phyloP scores from a whole-genome alignment of 2,113 vertebrate genomes.

The Campylomormyrus numenius region DNA sequence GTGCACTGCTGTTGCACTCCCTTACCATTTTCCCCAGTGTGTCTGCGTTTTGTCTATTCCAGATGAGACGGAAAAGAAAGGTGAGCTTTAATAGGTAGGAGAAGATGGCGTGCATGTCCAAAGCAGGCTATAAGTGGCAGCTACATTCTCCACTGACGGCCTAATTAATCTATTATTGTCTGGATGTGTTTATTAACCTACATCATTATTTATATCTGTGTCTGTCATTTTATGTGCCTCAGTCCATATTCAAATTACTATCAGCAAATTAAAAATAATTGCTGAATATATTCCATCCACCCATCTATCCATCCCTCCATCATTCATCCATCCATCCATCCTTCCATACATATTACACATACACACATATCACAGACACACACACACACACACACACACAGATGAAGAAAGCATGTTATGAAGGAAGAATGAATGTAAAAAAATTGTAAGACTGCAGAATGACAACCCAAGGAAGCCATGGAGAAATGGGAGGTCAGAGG shows the following conservation, averaged over 20 bases:
- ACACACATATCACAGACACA: no score
- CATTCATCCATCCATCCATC: background rate
- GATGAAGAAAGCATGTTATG: background rate
- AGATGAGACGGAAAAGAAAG: constrained; percentile 6
- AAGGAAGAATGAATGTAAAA: background rate
- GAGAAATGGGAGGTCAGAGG: background rate
- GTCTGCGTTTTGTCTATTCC: background rate
- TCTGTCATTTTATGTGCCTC: background rate
- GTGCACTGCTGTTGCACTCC: background rate
- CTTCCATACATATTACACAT: background rate
- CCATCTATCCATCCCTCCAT: background rate
- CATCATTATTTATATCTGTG: background rate
- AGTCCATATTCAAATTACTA: background rate
- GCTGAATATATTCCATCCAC: background rate
- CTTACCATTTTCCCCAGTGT: background rate
- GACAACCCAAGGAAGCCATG: background rate
- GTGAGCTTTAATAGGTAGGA: background rate
- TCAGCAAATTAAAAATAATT: background rate
- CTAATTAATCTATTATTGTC: background rate
- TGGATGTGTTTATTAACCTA: background rate
- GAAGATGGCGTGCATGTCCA: background rate
- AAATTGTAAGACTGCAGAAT: background rate
- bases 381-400: no score
- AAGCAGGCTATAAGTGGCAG: background rate
- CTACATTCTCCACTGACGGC: background rate